Base-by-base conservation (phyloP, 1,140 invertebrate genomes). In the Ips nitidus region DNA sequence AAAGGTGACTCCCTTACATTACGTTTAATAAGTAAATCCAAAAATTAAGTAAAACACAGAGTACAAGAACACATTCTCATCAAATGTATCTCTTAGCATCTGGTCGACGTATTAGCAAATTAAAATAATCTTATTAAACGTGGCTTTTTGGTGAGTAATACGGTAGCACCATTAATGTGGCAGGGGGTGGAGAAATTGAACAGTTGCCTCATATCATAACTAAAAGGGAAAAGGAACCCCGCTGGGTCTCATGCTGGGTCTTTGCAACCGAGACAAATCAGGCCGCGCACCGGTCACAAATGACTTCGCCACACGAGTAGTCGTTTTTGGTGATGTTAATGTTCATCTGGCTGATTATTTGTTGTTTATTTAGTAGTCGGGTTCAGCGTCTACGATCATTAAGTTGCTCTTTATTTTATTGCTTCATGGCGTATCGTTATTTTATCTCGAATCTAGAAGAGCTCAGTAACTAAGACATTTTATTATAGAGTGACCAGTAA, bases 201-300 rank as follows among this genome's bases (percentile, higher is more conserved):
- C 59, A 62, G n/a, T 59, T 41, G 41, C 59, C 40, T 41, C 56
- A 41, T 43, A 62, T 62, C 59, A 62, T 62, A 62, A 62, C 59
- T 62, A 62, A 62, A 62, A 62, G 59, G 57, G 41, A 59, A 47
- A 62, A 62, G 59, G 59, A 47, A 62, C 59, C 59, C 59, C 59
- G 59, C 59, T 45, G 59, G 36, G 59, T 47, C 59, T 50, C 59
- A 62, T 50, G 59, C 59, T 62, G 59, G 59, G 59, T 38, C 45
- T 36, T 40, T 52, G 61, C 61, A 63, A n/a, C 61, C 61, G 61
- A 63, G 61, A 63, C 61, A 63, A 63, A 63, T 63, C 61, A 63
- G 61, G 40, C 61, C 3, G 40, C 45, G 39, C 40, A 38, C n/a
- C 45, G 59, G 41, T 61, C 59, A 61, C 59, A 61, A 61, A 61